Evolutionary conservation across 2,797 vertebrate species (phyloP).

Genomic region (Paramormyrops hopkinsi): DNA sequence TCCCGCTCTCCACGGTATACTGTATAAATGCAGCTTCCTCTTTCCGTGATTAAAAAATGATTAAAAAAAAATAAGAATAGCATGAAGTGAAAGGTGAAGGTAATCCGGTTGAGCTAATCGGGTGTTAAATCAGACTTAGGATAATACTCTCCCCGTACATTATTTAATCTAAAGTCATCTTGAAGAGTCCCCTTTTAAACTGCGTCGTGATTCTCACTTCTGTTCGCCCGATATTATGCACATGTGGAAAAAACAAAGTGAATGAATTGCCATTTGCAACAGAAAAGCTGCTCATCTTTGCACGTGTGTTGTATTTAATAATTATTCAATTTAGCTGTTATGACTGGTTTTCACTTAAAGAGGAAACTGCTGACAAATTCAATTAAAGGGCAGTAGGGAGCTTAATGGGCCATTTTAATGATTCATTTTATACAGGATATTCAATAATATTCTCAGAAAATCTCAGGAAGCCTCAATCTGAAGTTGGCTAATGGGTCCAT

Average conservation of each 20-base stretch:
- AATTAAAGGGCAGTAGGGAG: constrained; percentile 89
- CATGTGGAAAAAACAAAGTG: constrained; percentile 49
- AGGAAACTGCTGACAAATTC: constrained; percentile 93
- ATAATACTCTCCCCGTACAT: background rate
- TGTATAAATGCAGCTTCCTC: background rate
- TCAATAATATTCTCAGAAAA: constrained; percentile 80
- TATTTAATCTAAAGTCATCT: constrained; percentile 1
- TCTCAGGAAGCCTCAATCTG: constrained; percentile 75
- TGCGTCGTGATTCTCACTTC: constrained; percentile 52
- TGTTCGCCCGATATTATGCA: constrained; percentile 59
- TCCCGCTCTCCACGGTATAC: background rate
- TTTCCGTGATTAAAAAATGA: background rate
- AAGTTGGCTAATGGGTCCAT: constrained; percentile 64
- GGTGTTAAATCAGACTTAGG: constrained; percentile 4
- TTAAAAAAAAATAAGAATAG: background rate
- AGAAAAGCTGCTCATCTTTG: constrained; percentile 71
- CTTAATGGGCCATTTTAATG: constrained; percentile 92
- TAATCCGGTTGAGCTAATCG: constrained; percentile 6
- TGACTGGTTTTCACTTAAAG: constrained; percentile 84
- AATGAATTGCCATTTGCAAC: constrained; percentile 76
- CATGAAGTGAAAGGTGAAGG: background rate
- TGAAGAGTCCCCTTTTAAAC: background rate
- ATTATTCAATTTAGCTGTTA: constrained; percentile 83
- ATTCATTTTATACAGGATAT: constrained; percentile 90
- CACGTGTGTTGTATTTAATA: constrained; percentile 82